phyloP scores from a whole-genome alignment of 1,140 invertebrate species.

The Drosophila biarmipes region DNA sequence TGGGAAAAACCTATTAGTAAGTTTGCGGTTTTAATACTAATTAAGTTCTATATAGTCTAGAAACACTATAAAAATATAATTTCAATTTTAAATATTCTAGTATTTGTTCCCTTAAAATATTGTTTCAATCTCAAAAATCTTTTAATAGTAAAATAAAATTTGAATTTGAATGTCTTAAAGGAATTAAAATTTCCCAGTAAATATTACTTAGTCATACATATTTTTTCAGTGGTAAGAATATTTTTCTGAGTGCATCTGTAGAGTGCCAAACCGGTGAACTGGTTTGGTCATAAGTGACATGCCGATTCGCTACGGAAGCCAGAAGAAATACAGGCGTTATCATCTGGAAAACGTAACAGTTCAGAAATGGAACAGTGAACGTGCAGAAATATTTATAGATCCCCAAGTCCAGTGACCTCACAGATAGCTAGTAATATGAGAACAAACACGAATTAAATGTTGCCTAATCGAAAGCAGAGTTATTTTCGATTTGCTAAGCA shows the following conservation, averaged over 20 bases:
- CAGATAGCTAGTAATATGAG: constrained; percentile 3
- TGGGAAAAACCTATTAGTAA: not conserved
- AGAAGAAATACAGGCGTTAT: constrained; percentile 21
- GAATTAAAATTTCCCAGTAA: too few relatives aligned
- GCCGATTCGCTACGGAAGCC: constrained; percentile 28
- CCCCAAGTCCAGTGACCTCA: constrained; percentile 36
- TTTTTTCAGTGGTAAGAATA: not conserved
- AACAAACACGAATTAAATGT: not conserved
- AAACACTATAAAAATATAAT: too few relatives aligned
- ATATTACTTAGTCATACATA: too few relatives aligned
- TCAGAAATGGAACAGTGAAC: constrained; percentile 42
- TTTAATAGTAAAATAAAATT: too few relatives aligned
- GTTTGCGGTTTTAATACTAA: not conserved
- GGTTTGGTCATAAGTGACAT: constrained; percentile 23
- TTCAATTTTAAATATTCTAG: too few relatives aligned
- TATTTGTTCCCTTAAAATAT: too few relatives aligned
- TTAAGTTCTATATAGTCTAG: too few relatives aligned
- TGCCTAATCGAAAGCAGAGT: not conserved
- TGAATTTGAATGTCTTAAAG: too few relatives aligned
- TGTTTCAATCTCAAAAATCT: rapidly evolving
- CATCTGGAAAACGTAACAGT: constrained; percentile 36
- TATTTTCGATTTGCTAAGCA: constrained; percentile 15
- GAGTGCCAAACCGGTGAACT: constrained; percentile 17
- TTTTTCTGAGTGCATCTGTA: constrained; percentile 10
- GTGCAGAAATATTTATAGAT: constrained; percentile 22